Evolutionary conservation across 2,113 vertebrate genomes (phyloP).

Genomic region (Phasianus colchicus): DNA sequence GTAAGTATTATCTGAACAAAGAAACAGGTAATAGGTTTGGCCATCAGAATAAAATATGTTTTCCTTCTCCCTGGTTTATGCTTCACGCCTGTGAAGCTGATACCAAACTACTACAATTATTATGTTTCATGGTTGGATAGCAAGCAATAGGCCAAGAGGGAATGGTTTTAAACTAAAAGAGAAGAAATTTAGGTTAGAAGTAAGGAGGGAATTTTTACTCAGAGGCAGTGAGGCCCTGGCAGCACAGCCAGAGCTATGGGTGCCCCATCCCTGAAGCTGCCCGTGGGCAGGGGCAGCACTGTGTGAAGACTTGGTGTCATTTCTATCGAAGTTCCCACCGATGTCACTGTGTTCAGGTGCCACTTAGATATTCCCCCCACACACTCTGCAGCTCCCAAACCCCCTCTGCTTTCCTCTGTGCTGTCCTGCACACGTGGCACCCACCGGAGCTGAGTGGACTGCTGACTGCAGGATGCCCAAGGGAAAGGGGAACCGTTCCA

Average conservation of each 20-base stretch:
- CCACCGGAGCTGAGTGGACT: background rate
- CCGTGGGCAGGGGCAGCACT: background rate
- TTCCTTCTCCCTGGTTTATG: background rate
- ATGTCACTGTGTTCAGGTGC: background rate
- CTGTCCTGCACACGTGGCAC: background rate
- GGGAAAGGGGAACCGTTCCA: background rate
- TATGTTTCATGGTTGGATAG: background rate
- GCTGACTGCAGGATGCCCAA: background rate
- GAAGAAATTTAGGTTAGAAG: background rate
- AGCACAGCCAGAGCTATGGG: background rate
- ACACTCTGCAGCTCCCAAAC: background rate
- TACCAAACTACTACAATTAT: background rate
- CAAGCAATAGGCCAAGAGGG: background rate
- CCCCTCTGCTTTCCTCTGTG: background rate
- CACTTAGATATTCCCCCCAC: background rate
- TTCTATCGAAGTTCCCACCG: accelerated
- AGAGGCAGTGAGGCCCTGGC: background rate
- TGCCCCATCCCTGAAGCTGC: background rate
- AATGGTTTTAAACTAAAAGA: background rate
- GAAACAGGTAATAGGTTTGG: background rate
- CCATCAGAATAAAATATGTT: background rate
- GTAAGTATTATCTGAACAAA: background rate
- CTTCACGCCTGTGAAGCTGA: background rate
- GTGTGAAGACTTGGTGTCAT: background rate
- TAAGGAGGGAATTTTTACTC: background rate